Evolutionary conservation across 2,113 vertebrate genomes (phyloP), one percentile per base, ranked within the genome.

Genomic region (Malurus melanocephalus): DNA sequence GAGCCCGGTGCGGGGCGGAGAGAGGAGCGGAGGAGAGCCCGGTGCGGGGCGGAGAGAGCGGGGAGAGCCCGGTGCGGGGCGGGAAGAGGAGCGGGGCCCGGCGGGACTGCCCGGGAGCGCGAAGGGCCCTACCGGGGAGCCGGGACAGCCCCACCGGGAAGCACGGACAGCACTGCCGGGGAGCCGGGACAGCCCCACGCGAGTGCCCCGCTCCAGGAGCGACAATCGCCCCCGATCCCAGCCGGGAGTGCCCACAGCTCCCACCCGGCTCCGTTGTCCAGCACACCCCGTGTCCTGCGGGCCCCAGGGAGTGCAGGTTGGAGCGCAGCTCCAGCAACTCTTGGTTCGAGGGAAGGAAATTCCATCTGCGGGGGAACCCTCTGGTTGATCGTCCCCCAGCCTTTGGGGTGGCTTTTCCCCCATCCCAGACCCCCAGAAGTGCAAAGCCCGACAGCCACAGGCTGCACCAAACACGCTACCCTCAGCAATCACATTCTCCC

Each of bases 381-480:
- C 2, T 0, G 1, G 7, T 1, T 7, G 51, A 10, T 30, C 21
- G 18, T 33, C 14, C 13, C 27, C 0, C 22, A 3, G 43, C 33
- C 21, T 6, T 5, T 0, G 15, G 46, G 3, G 62, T 72, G 7
- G 32, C n/a, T 55, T 33, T 24, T 51, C 16, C 2, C 26, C 28
- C 49, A 2, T 0, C 43, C 43, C 66, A 13, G 17, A 8, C 5
- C 24, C 48, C 1, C 48, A 8, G 28, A 3, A 12, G 16, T 40
- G 53, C 48, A 6, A 30, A 33, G 48, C 42, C 42, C 0, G 0
- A 21, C 8, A 10, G 18, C 3, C 7, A 3, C 5, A 1, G 20
- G 56, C 40, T 52, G 43, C 24, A 6, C 6, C 33, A 0, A 11
- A 4, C 0, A 0, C 0, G 3, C 9, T 4, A 27, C 62, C 24